Evolutionary conservation across 2,797 vertebrate species (phyloP).

Genomic region (Manis javanica): DNA sequence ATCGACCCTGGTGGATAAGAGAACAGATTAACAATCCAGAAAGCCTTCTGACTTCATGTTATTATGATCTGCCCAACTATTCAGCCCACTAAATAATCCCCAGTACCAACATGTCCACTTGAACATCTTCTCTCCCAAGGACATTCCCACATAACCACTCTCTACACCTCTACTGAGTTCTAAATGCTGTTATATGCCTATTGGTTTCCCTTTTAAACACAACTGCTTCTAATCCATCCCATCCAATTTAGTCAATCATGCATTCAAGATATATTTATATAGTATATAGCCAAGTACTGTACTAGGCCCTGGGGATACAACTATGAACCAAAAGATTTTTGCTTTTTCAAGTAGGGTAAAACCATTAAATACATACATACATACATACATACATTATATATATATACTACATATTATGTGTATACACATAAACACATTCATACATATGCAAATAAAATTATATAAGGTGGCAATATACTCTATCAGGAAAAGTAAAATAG

Average conservation of each 20-base stretch:
- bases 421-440: not conserved
- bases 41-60: not conserved
- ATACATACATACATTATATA: not conserved
- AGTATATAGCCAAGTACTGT: not conserved
- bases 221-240: not conserved
- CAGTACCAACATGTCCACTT: not conserved
- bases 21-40: not conserved
- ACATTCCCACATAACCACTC: not conserved
- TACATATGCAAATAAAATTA: not conserved
- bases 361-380: not conserved
- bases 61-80: not conserved
- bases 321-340: conserved; percentile 16
- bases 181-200: not conserved
- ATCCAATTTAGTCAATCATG: not conserved
- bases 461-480: not conserved
- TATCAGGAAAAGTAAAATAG: conserved; percentile 37
- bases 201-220: not conserved
- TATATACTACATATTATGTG: too few species aligned
- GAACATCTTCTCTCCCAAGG: not conserved
- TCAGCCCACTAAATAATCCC: not conserved
- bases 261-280: conserved; percentile 2
- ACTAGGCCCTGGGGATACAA: not conserved
- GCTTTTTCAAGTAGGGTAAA: conserved; percentile 15
- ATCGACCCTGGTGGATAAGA: not conserved
- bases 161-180: not conserved